Evolutionary conservation across 2,113 vertebrate species (phyloP).

Genomic region (Callipepla californica): DNA sequence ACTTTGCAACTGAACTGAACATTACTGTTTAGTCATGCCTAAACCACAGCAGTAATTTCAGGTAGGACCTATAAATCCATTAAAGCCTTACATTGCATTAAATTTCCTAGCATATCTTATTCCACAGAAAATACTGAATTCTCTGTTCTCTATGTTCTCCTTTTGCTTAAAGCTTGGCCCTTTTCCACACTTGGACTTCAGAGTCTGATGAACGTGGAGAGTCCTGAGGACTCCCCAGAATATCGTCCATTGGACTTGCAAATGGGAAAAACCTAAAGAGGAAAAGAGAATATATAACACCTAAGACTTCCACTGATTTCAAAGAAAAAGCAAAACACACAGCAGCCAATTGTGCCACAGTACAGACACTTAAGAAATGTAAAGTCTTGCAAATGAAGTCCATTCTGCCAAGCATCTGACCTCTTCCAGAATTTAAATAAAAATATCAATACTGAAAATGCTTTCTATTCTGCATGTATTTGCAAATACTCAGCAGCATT

Average conservation of each 20-base stretch:
- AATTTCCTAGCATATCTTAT: neutral
- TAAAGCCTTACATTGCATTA: neutral
- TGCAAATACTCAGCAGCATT: conserved; percentile 16
- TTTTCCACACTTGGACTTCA: accelerated
- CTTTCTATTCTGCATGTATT: conserved; percentile 4
- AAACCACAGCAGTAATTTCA: neutral
- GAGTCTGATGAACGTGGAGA: neutral
- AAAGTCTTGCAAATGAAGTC: neutral
- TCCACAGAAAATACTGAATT: neutral
- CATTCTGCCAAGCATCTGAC: neutral
- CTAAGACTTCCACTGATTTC: neutral
- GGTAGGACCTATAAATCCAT: neutral
- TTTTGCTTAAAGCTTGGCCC: neutral
- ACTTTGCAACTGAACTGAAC: neutral
- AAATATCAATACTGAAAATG: neutral
- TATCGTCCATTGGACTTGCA: neutral
- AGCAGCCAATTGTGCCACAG: neutral
- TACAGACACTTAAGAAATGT: neutral
- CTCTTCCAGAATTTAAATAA: neutral
- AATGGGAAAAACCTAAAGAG: neutral
- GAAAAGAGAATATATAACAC: neutral
- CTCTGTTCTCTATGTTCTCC: neutral
- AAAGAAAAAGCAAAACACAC: neutral
- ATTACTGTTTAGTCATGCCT: neutral
- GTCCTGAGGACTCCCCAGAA: neutral